Evolutionary conservation across 1,140 invertebrate genomes (phyloP), one percentile per base, ranked within the genome.

Genomic region (Halyomorpha halys): DNA sequence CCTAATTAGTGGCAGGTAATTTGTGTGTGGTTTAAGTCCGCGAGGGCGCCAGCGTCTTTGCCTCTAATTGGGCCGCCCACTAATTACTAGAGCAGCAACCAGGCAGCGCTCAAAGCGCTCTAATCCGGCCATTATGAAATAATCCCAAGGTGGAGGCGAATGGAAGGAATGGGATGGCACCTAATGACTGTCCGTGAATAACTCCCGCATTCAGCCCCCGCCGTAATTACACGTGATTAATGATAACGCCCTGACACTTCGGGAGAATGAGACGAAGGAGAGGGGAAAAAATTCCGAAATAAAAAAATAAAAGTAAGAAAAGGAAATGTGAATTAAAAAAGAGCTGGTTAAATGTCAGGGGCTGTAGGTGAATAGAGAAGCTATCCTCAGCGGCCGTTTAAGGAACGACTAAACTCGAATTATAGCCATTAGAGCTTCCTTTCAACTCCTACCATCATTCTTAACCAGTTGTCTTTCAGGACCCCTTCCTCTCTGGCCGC

Each of bases 201-300:
- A 49, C 47, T 49, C 47, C 47, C 47, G 21, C n/a, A 49, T 18
- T 18, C 23, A 56, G 19, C 23, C 53, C n/a, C 53, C 15, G 23
- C 53, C 19, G 53, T 56, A 56, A 56, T 56, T 56, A 56, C 53
- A 56, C 53, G 53, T 56, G 53, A 56, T 56, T 56, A 56, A 56
- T 56, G 53, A 56, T 25, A 25, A 56, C 53, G 23, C 53, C 15
- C 53, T 56, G 53, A 25, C 53, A 56, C 53, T 23, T 25, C 15
- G 18, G 53, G 23, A 25, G 53, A 56, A 56, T 56, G 53, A 56
- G 15, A 15, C 18, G 53, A 9, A 25, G 23, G 34, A 39, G 34
- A 13, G 34, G 34, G 34, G 34, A 39, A 39, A 39, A 39, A 39
- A 39, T 39, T 39, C 34, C 34, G 34, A 39, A 39, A 39, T 39